These are phyloP conservation scores for Lucifuga dentata DNA, from an alignment of 2,113 vertebrate genomes.

Conservation along the genomic window DNA sequence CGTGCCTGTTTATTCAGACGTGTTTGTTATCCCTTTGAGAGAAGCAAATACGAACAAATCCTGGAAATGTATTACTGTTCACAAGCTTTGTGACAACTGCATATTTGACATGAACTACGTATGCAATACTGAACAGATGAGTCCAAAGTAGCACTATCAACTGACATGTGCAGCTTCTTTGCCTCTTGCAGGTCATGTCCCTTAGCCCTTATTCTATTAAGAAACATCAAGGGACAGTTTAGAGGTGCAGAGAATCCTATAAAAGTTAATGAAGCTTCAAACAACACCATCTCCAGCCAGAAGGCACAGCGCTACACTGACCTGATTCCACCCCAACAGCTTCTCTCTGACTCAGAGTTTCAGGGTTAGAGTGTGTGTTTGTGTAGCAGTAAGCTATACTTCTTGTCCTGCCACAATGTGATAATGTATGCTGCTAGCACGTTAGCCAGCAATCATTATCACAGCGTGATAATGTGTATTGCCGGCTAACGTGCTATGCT, in stretches of 20 bases:
- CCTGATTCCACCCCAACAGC: conserved; percentile 35
- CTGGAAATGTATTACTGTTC: too few species aligned
- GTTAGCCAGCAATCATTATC: too few species aligned
- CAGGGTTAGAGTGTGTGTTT: conserved; percentile 2
- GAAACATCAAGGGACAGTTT: conserved; percentile 51
- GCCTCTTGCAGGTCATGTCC: background rate
- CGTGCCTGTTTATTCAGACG: too few species aligned
- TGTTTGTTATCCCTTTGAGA: too few species aligned
- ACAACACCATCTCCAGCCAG: conserved; percentile 63
- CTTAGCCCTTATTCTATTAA: conserved; percentile 25
- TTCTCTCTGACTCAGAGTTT: conserved; percentile 37
- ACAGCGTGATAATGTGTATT: too few species aligned
- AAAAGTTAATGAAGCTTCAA: conserved; percentile 74
- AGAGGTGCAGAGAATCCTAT: conserved; percentile 39
- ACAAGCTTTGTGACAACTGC: background rate
- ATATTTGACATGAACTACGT: too few species aligned
- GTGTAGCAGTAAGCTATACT: conserved; percentile 1
- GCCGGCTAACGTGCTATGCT: conserved; percentile 25
- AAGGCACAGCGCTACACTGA: conserved; percentile 47
- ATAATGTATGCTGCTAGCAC: too few species aligned
- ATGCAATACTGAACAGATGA: background rate
- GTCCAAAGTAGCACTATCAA: background rate
- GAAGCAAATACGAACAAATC: background rate
- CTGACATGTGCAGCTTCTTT: background rate
- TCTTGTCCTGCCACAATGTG: background rate